Evolutionary conservation across 2,113 vertebrate species (phyloP).

Genomic region (Erpornis zantholeuca): DNA sequence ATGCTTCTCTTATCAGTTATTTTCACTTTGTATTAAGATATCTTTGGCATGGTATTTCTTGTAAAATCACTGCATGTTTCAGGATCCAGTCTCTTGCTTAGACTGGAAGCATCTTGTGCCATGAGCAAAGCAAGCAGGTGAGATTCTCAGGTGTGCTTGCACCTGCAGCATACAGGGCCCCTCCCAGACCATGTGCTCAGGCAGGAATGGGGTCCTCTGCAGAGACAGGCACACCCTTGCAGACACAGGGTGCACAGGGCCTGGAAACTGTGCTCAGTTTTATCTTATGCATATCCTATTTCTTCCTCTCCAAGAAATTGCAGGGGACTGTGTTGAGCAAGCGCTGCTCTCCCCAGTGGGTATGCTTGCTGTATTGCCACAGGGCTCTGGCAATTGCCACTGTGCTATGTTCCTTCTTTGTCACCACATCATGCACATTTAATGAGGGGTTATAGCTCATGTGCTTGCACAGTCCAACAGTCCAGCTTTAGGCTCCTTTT

Average conservation of each 20-base stretch:
- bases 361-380: not conserved
- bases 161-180: rapidly evolving
- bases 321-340: not conserved
- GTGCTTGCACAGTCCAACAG: not conserved
- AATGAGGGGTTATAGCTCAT: not conserved
- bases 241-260: not conserved
- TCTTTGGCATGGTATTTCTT: not conserved
- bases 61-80: not conserved
- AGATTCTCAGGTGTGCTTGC: not conserved
- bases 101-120: not conserved
- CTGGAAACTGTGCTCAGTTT: not conserved
- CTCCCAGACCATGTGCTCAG: not conserved
- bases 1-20: not conserved
- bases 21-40: not conserved
- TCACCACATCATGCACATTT: not conserved
- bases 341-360: not conserved
- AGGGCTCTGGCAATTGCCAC: not conserved
- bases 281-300: not conserved
- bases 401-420: not conserved
- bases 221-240: not conserved
- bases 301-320: not conserved
- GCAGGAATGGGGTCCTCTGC: rapidly evolving
- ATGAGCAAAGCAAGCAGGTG: not conserved
- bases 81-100: not conserved
- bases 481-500: not conserved